Evolutionary conservation across 2,888 invertebrate genomes (phyloP), one percentile per base, ranked within the genome.

Genomic region (Alloplasta piceator): DNA sequence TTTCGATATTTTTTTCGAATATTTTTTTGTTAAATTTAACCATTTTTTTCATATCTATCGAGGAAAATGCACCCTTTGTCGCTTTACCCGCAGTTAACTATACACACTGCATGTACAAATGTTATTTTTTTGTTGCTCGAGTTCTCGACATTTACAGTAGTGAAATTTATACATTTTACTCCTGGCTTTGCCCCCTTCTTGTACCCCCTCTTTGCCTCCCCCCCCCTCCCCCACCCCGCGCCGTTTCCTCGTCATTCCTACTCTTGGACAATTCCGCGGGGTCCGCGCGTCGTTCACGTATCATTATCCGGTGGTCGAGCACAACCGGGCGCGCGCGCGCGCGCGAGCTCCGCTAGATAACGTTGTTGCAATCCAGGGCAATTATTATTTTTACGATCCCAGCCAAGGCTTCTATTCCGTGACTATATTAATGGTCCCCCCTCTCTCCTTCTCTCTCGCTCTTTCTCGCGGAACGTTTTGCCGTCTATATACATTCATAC

Each of bases 321-420:
- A 64, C 78, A 67, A 64, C 63, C 50, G 78, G 70, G 84, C 84
- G 78, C 58, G 80, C 26, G 76, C 83, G 87, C 16, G 50, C 67
- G 77, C 74, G 78, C 67, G 77, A 70, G 78, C 81, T 86, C 86
- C 88, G 26, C 26, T 84, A 89, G 90, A 91, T 91, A 90, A 89
- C 88, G 89, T 86, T 90, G 91, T 87, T 88, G 91, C 91, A 91
- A 91, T 91, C 85, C 66, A 86, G 83, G 80, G 87, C 89, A 89
- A 90, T 90, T 90, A 90, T 87, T 50, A 88, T 90, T 90, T 90
- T 90, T 90, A 90, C 89, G 90, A 90, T 89, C 87, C 84, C 58
- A 85, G 70, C 87, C 87, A 87, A 89, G 90, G 88, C 86, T 89
- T 84, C 87, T 88, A 77, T 77, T 80, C 80, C 72, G 72, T 68